Percentiles rank a stretch among this genome's conserved stretches.
Conservation (phyloP, 2,113 vertebrate genomes). For the Ranitomeya imitator region DNA sequence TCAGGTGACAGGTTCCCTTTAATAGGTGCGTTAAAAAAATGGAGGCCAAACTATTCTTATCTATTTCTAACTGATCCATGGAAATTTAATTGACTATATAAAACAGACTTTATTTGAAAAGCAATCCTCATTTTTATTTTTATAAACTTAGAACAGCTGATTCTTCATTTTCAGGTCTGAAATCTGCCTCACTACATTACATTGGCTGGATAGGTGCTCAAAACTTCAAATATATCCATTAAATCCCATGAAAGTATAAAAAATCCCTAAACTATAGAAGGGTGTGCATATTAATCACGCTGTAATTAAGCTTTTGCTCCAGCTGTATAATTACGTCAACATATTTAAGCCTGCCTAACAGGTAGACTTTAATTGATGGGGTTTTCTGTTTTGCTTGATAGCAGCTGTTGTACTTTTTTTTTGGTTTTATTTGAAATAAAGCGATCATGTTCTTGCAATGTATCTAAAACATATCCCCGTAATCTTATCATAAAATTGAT, state of each 20-base stretch:
- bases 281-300: neutral
- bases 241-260: neutral
- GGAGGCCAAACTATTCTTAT: too few species aligned
- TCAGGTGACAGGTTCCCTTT: too few species aligned
- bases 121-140: too few species aligned
- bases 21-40: too few species aligned
- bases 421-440: neutral
- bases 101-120: too few species aligned
- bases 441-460: neutral
- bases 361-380: neutral
- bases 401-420: neutral
- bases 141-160: too few species aligned
- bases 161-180: too few species aligned
- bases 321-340: neutral
- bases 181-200: neutral
- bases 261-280: neutral
- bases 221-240: neutral
- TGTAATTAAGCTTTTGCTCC: neutral
- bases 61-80: too few species aligned
- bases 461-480: constrained; percentile 32
- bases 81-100: too few species aligned
- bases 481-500: constrained; percentile 36
- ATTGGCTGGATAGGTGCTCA: neutral
- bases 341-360: neutral
- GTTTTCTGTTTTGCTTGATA: neutral